Evolutionary conservation across 2,888 invertebrate species (phyloP), one percentile per base, ranked within the genome.

Genomic region (Cynaeus angustus): DNA sequence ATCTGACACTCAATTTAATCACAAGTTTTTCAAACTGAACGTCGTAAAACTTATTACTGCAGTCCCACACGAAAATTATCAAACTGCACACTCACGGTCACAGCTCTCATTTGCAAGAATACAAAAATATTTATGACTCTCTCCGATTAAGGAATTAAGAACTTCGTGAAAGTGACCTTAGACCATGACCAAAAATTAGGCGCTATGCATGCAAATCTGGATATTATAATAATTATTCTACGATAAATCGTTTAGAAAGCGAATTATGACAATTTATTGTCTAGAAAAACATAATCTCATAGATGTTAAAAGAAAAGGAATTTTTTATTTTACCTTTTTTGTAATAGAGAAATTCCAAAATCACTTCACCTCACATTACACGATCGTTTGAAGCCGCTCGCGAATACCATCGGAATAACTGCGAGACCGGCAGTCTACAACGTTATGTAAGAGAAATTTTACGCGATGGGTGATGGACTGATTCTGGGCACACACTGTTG

Each of bases 361-460:
- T n/a, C n/a, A n/a, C n/a, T n/a, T n/a, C n/a, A n/a, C n/a, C n/a
- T n/a, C n/a, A 21, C 21, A 21, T 21, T 21, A 26, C 53, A 12
- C 65, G 69, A 50, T 53, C 55, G 37, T 41, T 65, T 62, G 37
- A 13, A 21, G 9, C 53, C 65, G 48, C 59, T 69, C 58, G 58
- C 59, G 52, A 43, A 14, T 45, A 8, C 38, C 28, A 37, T n/a
- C 28, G 33, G 10, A 21, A 6, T 48, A 69, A 58, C 41, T 56
- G 86, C 86, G 3, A 12, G 6, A 41, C 12, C 7, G 43, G 26
- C 56, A 43, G 43, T 2, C 86, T 87, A 72, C 84, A 91, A 91
- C 72, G 93, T 92, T 64, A 64, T 53, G 53, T 64, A 64, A 64
- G 64, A 64, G 30, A 52, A 64, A 64, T 46, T 30, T 46, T 13